Evolutionary conservation across 2,888 invertebrate genomes (phyloP).

Genomic region (Dryococelus australis): DNA sequence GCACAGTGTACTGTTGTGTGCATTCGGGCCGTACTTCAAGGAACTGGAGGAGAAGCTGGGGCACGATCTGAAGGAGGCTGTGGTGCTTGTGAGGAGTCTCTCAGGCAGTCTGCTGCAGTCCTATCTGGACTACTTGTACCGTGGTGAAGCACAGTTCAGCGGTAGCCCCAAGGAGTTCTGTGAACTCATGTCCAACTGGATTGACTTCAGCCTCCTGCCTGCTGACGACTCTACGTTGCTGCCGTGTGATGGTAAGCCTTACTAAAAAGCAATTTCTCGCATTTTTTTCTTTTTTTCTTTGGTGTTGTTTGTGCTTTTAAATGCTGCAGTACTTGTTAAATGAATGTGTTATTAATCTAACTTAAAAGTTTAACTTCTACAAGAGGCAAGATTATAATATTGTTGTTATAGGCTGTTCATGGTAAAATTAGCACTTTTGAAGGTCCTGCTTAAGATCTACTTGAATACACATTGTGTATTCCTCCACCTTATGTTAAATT

Average conservation of each 20-base stretch:
- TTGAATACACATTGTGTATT: too few relatives aligned
- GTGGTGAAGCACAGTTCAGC: constrained; percentile 40
- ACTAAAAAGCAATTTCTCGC: neutral
- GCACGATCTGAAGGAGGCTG: constrained; percentile 36
- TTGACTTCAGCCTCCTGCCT: constrained; percentile 43
- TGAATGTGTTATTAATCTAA: too few relatives aligned
- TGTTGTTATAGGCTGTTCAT: too few relatives aligned
- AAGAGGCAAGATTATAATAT: too few relatives aligned
- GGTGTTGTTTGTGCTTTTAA: too few relatives aligned
- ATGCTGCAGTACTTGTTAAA: too few relatives aligned
- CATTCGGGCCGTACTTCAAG: constrained; percentile 42
- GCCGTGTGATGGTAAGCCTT: neutral
- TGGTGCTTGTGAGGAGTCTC: constrained; percentile 37
- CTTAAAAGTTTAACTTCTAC: too few relatives aligned
- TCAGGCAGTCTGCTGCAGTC: constrained; percentile 32
- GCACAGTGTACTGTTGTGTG: constrained; percentile 40
- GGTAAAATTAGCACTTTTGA: too few relatives aligned
- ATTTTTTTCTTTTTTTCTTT: too few relatives aligned
- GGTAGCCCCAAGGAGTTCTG: constrained; percentile 39
- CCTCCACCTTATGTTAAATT: too few relatives aligned
- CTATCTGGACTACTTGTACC: constrained; percentile 42
- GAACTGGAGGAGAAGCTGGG: constrained; percentile 33
- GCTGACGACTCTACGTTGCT: neutral
- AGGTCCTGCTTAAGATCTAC: too few relatives aligned
- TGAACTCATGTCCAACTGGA: constrained; percentile 40